Base-by-base conservation (phyloP, 2,888 invertebrate species). In the Dicranocentrus wangi region DNA sequence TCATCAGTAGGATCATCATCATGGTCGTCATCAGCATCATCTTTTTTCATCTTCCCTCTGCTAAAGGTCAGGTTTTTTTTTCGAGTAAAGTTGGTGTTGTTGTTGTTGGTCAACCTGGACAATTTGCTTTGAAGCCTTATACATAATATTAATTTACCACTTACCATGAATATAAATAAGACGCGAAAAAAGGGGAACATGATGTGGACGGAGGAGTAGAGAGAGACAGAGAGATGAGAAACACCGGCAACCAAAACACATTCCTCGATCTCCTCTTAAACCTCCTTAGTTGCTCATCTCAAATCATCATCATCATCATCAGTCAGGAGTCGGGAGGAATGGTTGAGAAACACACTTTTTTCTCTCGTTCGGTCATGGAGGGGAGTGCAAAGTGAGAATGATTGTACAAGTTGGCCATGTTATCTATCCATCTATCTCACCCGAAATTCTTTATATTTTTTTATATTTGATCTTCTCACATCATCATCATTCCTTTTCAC, bases 91-190 rank as follows among this genome's bases (percentile, higher is more conserved):
- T 23, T 17, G 32, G 42, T 32, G 21, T 15, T 58, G 8, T 39
- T 60, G 28, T 27, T 27, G 60, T 58, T 58, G 15, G 13, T 60
- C 7, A 17, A n/a, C 28, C 32, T 61, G 19, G 39, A 51, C 51
- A 51, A 51, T 28, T 28, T 39, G 61, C 39, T 61, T 23, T 32
- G 42, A 55, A 58, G 19, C 39, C 28, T 53, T 17, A 47, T n/a
- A 72, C 63, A 63, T 25, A 25, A 55, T 65, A 65, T 53, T 65
- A 73, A 73, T 73, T 73, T 65, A 63, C 53, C 65, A 63, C 53
- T 65, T 60, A 53, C 63, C 63, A 65, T 53, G 51, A 28, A 32
- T 61, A 53, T 66, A 43, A 53, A 17, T 47, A 39, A 32, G 23
- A 42, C 28, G 47, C 13, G 17, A 66, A 47, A 58, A 23, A 61